These are phyloP conservation scores for Aromia moschata DNA, from an alignment of 2,888 invertebrate species.

Conservation along the genomic window DNA sequence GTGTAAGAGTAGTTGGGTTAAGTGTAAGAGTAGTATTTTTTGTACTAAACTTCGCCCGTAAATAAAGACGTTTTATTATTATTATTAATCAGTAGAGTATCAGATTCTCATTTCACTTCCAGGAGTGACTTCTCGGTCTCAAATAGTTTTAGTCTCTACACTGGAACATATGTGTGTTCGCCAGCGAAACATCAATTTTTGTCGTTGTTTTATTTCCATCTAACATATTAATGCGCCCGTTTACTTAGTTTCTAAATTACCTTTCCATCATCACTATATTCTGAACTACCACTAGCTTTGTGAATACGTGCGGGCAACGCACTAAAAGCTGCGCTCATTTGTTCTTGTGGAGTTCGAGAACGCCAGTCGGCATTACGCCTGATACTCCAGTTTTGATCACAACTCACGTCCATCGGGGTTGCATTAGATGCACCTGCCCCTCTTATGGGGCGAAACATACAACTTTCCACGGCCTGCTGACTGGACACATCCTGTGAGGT, in stretches of 20 bases:
- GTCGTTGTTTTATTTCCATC: no score
- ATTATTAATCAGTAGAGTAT: no score
- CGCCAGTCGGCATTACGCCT: slow-evolving; percentile 22
- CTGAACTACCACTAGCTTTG: slow-evolving; percentile 48
- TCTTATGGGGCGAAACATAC: slow-evolving; percentile 40
- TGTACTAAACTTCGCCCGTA: no score
- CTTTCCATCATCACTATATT: slow-evolving; percentile 41
- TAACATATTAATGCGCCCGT: no score
- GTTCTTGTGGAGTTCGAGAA: slow-evolving; percentile 57
- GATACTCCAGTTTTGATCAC: slow-evolving; percentile 33
- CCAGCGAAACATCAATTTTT: no score
- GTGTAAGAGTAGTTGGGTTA: no score
- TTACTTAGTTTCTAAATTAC: slow-evolving; percentile 7
- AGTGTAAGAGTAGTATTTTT: no score
- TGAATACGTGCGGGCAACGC: slow-evolving; percentile 34
- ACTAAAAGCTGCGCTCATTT: slow-evolving; percentile 28
- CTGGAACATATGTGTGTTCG: no score
- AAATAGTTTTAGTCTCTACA: no score
- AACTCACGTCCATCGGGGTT: slow-evolving; percentile 42
- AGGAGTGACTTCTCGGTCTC: no score
- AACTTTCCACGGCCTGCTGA: slow-evolving; percentile 33
- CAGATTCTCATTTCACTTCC: no score
- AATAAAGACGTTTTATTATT: no score
- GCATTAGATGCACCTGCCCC: slow-evolving; percentile 25
- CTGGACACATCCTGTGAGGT: slow-evolving; percentile 16